These are phyloP conservation scores for Gobius niger DNA, from an alignment of 2,113 vertebrate species.

Conservation along the genomic window DNA sequence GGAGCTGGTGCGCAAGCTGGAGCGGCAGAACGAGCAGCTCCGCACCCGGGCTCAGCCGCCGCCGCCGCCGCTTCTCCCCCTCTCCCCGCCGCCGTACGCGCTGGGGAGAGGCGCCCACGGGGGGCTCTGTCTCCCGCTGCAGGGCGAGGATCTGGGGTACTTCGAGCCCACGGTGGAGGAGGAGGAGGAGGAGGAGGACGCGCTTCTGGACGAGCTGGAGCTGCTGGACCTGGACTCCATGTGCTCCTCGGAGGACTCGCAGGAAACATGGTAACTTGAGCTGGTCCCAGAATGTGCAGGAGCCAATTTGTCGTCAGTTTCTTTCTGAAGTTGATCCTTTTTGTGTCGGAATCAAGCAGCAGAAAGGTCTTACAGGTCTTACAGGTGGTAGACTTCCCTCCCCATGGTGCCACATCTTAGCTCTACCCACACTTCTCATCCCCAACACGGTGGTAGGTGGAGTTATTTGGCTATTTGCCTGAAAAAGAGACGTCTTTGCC, in stretches of 20 bases:
- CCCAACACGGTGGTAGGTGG: no score
- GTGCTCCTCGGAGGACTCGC: conserved; percentile 67
- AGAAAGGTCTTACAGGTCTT: no score
- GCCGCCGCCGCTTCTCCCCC: conserved; percentile 41
- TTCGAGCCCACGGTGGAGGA: conserved; percentile 69
- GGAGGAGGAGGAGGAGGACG: conserved; percentile 54
- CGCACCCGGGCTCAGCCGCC: conserved; percentile 73
- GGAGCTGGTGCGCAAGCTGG: conserved; percentile 88
- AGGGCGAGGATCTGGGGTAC: conserved; percentile 75
- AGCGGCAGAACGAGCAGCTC: conserved; percentile 88
- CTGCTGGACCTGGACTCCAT: conserved; percentile 83
- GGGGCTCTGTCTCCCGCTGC: conserved; percentile 42
- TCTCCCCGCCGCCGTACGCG: conserved; percentile 37
- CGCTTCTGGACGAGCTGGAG: conserved; percentile 86
- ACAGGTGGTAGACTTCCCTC: no score
- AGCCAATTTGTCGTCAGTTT: neutral
- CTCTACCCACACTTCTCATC: no score
- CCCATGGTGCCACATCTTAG: no score
- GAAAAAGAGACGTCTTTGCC: no score
- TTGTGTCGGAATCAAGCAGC: no score
- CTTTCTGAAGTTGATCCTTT: neutral
- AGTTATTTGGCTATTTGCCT: no score
- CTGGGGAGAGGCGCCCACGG: conserved; percentile 38
- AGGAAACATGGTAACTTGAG: conserved; percentile 84
- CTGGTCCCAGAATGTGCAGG: neutral